Conservation (phyloP, 2,888 invertebrate species). For the Invenusta paracnida region DNA sequence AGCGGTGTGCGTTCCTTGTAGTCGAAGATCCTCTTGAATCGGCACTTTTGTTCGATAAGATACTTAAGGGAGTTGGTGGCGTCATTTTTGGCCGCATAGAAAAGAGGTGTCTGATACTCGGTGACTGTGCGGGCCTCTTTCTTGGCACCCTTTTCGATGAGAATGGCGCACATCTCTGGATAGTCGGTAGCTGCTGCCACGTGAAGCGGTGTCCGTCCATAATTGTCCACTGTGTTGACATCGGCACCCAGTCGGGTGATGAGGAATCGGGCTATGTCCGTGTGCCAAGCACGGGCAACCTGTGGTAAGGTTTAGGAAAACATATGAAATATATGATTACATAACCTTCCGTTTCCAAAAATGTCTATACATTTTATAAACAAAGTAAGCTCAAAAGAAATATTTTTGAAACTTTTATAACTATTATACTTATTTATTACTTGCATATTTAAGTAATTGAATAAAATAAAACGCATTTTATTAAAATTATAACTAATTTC, state of each 20-base stretch:
- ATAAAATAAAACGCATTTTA: too few relatives aligned
- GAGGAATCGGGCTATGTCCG: slow-evolving; percentile 55
- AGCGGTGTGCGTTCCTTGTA: slow-evolving; percentile 58
- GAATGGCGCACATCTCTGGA: slow-evolving; percentile 55
- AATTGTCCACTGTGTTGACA: slow-evolving; percentile 52
- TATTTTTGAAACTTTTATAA: too few relatives aligned
- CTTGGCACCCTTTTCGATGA: slow-evolving; percentile 54
- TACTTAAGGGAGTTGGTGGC: slow-evolving; percentile 52
- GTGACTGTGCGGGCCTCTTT: slow-evolving; percentile 52
- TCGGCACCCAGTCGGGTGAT: slow-evolving; percentile 52
- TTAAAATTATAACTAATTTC: too few relatives aligned
- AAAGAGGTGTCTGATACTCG: slow-evolving; percentile 57
- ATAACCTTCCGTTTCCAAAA: too few relatives aligned
- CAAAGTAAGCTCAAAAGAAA: too few relatives aligned
- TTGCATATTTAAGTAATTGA: too few relatives aligned
- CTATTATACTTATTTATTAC: too few relatives aligned
- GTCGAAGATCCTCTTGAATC: slow-evolving; percentile 52
- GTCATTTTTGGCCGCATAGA: slow-evolving; percentile 58
- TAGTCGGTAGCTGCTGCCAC: slow-evolving; percentile 58
- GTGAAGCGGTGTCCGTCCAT: slow-evolving; percentile 57
- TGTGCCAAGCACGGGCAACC: slow-evolving; percentile 57
- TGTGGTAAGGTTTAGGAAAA: slow-evolving; percentile 42
- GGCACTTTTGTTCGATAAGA: slow-evolving; percentile 52
- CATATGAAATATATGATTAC: too few relatives aligned
- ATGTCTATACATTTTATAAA: too few relatives aligned